Evolutionary conservation across 1,140 invertebrate genomes (phyloP).

Genomic region (Saccostrea cuccullata): DNA sequence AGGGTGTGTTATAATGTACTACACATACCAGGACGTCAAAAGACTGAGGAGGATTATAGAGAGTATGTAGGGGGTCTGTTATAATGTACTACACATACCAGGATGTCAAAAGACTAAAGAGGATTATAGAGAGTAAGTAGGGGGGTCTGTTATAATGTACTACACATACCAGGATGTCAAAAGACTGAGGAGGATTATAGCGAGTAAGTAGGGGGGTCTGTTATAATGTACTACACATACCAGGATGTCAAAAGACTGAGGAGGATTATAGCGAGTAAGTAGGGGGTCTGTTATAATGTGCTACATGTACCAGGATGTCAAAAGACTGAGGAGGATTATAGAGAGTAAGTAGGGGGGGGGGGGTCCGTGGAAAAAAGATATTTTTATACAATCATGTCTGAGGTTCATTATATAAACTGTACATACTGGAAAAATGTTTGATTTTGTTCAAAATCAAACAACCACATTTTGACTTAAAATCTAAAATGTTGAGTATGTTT

Average conservation of each 20-base stretch:
- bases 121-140: too few relatives aligned
- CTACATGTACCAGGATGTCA: conserved; percentile 77
- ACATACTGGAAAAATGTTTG: not conserved
- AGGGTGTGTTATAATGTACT: too few relatives aligned
- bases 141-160: too few relatives aligned
- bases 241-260: conserved; percentile 88
- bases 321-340: not conserved
- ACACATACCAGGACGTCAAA: too few relatives aligned
- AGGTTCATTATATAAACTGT: not conserved
- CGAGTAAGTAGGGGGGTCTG: too few relatives aligned
- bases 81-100: conserved; percentile 85
- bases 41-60: too few relatives aligned
- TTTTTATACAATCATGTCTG: too few relatives aligned
- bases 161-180: too few relatives aligned
- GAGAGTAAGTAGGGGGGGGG: not conserved
- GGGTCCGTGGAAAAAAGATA: conserved; percentile 71
- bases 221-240: conserved; percentile 79
- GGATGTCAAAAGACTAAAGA: too few relatives aligned
- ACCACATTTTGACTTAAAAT: conserved; percentile 93
- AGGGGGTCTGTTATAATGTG: too few relatives aligned
- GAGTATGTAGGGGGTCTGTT: too few relatives aligned
- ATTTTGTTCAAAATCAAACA: conserved; percentile 75
- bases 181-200: too few relatives aligned
- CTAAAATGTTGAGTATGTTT: conserved; percentile 85
- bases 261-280: conserved; percentile 84